Base-by-base conservation (phyloP, 2,113 vertebrate species). In the Pholis gunnellus region DNA sequence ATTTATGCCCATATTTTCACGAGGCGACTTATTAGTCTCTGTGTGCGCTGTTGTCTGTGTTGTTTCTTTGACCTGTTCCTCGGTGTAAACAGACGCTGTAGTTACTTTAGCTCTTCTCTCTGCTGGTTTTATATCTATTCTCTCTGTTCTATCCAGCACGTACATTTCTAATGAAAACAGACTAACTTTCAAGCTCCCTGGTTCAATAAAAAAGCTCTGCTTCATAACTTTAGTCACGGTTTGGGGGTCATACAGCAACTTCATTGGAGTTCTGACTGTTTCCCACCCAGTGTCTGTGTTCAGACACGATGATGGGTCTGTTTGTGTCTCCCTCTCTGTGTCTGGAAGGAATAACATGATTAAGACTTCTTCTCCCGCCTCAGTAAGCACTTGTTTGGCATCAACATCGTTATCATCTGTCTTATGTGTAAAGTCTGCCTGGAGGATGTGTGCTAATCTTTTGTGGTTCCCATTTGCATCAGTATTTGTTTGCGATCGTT, bases 331-430 rank as follows among this genome's bases (percentile, higher is more conserved):
- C 5, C 9, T 72, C 54, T 54, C 66, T 11, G 15, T 2, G 38
- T 77, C 73, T 84, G 69, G 40, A 29, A 66, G 73, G 34, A 84
- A 60, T 8, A 78, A 29, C 25, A 22, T 15, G 27, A 82, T 67
- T 17, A 81, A 70, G 22, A 50, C 44, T 8, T 70, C 69, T 17
- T 79, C 64, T 82, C 14, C 44, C 79, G 11, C 67, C 66, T 74
- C 61, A 27, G n/a, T 46, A 1, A 60, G n/a, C 63, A 25, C 25
- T 34, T 69, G 63, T 78, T 78, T 72, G 52, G 40, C 25, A 63
- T 44, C 50, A 6, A 15, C 71, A 50, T 82, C 69, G 10, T 78
- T 67, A 83, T 79, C 54, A 34, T 69, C 18, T 2, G 25, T 40
- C 82, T 83, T 38, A 64, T 75, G 46, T 9, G 18, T 17, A 42